Conservation (phyloP, 2,797 vertebrate species). For the Philypnodon macrostomus region DNA sequence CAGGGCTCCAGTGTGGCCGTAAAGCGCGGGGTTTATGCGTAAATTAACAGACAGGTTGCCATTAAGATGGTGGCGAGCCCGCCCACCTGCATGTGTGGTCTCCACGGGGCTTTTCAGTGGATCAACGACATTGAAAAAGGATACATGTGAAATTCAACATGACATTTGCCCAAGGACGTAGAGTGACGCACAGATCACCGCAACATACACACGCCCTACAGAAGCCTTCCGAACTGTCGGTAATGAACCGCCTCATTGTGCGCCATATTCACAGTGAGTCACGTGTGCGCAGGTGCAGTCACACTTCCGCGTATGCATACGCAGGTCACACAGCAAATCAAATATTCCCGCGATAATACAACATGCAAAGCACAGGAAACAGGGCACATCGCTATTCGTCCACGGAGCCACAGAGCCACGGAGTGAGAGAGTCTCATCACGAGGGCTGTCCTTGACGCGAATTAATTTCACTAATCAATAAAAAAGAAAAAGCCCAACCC, state of each 20-base stretch:
- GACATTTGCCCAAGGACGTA: slow-evolving; percentile 1
- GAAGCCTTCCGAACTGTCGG: neutral
- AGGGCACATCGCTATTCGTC: slow-evolving; percentile 69
- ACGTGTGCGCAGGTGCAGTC: slow-evolving; percentile 10
- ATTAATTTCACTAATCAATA: slow-evolving; percentile 81
- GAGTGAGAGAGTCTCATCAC: slow-evolving; percentile 55
- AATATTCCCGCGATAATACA: slow-evolving; percentile 77
- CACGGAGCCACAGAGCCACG: slow-evolving; percentile 57
- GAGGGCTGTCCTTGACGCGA: slow-evolving; percentile 68
- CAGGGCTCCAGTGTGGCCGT: slow-evolving; percentile 64
- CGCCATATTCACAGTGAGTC: neutral
- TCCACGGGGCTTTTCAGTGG: neutral
- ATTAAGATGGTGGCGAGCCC: slow-evolving; percentile 14
- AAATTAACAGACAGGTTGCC: slow-evolving; percentile 36
- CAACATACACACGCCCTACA: slow-evolving; percentile 8
- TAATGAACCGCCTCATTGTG: neutral
- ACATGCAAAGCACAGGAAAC: slow-evolving; percentile 68
- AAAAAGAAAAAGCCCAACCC: slow-evolving; percentile 62
- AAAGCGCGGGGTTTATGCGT: slow-evolving; percentile 43
- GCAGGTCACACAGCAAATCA: slow-evolving; percentile 62
- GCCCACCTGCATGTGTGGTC: slow-evolving; percentile 24
- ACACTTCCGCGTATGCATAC: slow-evolving; percentile 41
- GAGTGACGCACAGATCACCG: slow-evolving; percentile 11
- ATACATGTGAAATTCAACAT: neutral
- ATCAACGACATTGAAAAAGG: neutral